Percentiles rank a stretch among this genome's conserved stretches.
phyloP scores from a whole-genome alignment of 1,140 invertebrate genomes.

The Brachionus calyciflorus region DNA sequence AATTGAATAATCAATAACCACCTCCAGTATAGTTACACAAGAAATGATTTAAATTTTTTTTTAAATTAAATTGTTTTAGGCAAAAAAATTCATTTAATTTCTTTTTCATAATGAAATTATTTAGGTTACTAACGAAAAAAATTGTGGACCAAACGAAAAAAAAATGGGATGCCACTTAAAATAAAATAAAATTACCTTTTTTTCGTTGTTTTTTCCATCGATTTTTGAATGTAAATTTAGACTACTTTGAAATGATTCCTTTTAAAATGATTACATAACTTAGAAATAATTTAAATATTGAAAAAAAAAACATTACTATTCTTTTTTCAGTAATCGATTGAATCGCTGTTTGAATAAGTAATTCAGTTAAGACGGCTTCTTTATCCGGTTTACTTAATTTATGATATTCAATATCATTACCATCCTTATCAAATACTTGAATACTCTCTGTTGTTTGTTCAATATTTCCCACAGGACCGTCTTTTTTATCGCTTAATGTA shows the following conservation, averaged over 20 bases:
- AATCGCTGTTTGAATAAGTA: constrained; percentile 60
- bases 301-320: constrained; percentile 50
- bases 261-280: not conserved
- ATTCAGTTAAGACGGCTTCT: constrained; percentile 57
- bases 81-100: too few relatives aligned
- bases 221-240: constrained; percentile 1
- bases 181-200: too few relatives aligned
- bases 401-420: constrained; percentile 53
- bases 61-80: too few relatives aligned
- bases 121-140: too few relatives aligned
- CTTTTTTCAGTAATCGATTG: constrained; percentile 57
- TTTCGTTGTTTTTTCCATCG: too few relatives aligned
- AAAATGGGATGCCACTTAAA: too few relatives aligned
- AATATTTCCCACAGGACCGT: not conserved
- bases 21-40: too few relatives aligned
- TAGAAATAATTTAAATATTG: not conserved
- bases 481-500: constrained; percentile 48
- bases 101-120: too few relatives aligned
- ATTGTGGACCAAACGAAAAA: too few relatives aligned
- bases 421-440: constrained; percentile 47
- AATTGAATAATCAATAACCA: too few relatives aligned
- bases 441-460: constrained; percentile 48
- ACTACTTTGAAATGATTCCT: not conserved
- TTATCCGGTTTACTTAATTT: constrained; percentile 54
- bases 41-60: too few relatives aligned